Evolutionary conservation across 2,113 vertebrate species (phyloP), one percentile per base, ranked within the genome.

Genomic region (Nycticebus coucang): DNA sequence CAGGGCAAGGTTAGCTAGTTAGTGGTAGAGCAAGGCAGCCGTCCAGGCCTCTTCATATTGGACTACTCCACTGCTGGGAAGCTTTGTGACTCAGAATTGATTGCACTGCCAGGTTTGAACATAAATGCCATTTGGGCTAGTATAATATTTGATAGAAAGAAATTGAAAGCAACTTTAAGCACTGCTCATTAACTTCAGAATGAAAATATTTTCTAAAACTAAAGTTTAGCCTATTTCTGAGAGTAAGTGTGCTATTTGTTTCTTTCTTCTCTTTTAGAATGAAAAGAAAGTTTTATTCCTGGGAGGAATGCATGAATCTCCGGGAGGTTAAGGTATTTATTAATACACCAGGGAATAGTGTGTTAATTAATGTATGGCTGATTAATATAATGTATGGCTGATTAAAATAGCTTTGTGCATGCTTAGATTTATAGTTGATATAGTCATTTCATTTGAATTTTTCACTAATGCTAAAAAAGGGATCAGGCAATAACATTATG

Each of bases 241-340:
- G 89, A 92, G 21, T 97, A 79, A 97, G 35, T 3, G 2, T 55
- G 5, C 37, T 75, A 7, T 95, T 97, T 97, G 62, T 97, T 33
- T 26, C n/a, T 83, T 80, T 55, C 12, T 79, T 98, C 60, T 97
- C 50, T 87, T 97, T 15, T 88, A 99, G 99, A 98, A 99, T 99
- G 99, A 99, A 99, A 98, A 99, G 99, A 69, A 99, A 99, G 96
- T 99, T 99, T 98, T 99, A 99, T 98, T 99, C 99, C 69, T 99
- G 99, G 99, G 99, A 99, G 94, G 99, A 99, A 98, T 99, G 99
- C 96, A 99, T 99, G 99, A 99, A 99, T 97, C 99, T 99, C 96
- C 99, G 99, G 96, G 99, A 99, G 96, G 99, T 99, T 98, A 99
- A 99, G 99, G 99, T 99, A 98, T 96, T 97, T 97, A 60, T 96